These are phyloP conservation scores for Misgurnus mizolepis DNA, from an alignment of 2,113 vertebrate genomes.

Conservation along the genomic window DNA sequence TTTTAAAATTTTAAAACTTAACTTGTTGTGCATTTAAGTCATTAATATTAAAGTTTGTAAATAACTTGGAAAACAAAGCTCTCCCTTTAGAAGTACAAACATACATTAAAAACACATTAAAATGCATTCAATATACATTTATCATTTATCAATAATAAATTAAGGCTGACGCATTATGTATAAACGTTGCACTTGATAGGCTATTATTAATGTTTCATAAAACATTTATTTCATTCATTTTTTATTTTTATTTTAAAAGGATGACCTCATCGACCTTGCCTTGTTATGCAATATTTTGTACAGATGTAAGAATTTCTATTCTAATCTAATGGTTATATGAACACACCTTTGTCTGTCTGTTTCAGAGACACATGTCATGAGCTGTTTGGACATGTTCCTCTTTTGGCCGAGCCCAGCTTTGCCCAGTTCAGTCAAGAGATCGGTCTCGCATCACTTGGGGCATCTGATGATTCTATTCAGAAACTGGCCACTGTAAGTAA, in stretches of 20 bases:
- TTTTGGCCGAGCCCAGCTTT: conserved; percentile 95
- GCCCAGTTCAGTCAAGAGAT: conserved; percentile 99
- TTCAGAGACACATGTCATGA: conserved; percentile 95
- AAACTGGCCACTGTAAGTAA: conserved; percentile 94
- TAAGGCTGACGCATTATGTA: too few species aligned
- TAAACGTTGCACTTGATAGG: too few species aligned
- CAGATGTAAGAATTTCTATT: not conserved
- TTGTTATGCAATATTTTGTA: not conserved
- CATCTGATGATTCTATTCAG: conserved; percentile 93
- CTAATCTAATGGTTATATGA: not conserved
- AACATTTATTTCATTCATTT: too few species aligned
- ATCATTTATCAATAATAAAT: too few species aligned
- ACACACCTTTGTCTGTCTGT: not conserved
- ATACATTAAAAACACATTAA: too few species aligned
- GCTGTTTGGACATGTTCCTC: conserved; percentile 93
- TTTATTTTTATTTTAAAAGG: not conserved
- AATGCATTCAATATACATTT: too few species aligned
- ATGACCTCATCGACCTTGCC: not conserved
- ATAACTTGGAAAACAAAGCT: too few species aligned
- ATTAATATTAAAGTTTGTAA: too few species aligned
- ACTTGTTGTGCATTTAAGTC: too few species aligned
- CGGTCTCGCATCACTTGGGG: conserved; percentile 92
- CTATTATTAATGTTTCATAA: too few species aligned
- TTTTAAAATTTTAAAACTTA: too few species aligned
- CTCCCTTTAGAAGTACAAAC: too few species aligned